Evolutionary conservation across 2,888 invertebrate species (phyloP).

Genomic region (Polia nebulosa): DNA sequence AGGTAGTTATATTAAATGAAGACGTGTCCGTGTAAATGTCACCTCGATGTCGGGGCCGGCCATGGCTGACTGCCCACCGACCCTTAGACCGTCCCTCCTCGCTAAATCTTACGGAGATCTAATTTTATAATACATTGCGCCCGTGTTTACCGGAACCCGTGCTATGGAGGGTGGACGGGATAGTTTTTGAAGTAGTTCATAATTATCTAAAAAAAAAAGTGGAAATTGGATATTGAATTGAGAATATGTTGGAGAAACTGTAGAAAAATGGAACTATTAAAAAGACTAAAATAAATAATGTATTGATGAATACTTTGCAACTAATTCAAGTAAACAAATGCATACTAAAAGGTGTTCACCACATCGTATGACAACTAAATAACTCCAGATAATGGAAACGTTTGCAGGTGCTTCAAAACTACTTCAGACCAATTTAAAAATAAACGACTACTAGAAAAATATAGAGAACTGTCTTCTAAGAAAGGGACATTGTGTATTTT

Average conservation of each 20-base stretch:
- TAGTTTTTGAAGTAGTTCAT: background rate
- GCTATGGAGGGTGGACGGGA: background rate
- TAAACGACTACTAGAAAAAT: slow-evolving; percentile 21
- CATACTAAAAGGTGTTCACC: background rate
- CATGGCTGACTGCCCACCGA: slow-evolving; percentile 64
- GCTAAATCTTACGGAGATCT: slow-evolving; percentile 54
- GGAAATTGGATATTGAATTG: no score
- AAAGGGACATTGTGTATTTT: slow-evolving; percentile 37
- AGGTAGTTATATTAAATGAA: slow-evolving; percentile 52
- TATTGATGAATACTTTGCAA: no score
- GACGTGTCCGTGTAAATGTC: slow-evolving; percentile 65
- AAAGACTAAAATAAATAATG: no score
- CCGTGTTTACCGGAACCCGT: slow-evolving; percentile 51
- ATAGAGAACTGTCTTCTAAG: slow-evolving; percentile 9
- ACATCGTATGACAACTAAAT: background rate
- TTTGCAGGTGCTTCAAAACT: background rate
- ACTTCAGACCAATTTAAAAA: slow-evolving; percentile 30
- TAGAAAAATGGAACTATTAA: no score
- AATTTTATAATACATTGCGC: slow-evolving; percentile 60
- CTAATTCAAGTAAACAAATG: background rate
- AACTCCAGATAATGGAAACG: slow-evolving; percentile 1
- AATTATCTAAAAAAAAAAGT: no score
- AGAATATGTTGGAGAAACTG: no score
- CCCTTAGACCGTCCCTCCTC: slow-evolving; percentile 50
- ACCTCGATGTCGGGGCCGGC: slow-evolving; percentile 64